Conservation (phyloP, 2,113 vertebrate genomes). For the Pontoporia blainvillei region DNA sequence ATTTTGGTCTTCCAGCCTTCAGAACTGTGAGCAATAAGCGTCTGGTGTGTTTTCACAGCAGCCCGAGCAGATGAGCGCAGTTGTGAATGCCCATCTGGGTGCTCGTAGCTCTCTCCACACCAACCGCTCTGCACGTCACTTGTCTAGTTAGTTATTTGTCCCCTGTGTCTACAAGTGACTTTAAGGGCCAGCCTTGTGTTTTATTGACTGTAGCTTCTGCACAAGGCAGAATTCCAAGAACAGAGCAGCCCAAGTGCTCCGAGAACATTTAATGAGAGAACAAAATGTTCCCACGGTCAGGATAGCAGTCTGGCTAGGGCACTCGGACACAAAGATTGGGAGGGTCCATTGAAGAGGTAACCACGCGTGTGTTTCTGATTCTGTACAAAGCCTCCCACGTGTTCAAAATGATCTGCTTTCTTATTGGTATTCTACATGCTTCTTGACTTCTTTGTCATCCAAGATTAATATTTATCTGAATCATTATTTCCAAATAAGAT, state of each 20-base stretch:
- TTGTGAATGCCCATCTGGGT: fast-evolving
- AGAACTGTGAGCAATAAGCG: fast-evolving
- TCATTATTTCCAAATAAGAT: constrained; percentile 59
- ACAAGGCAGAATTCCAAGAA: not conserved
- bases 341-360: fast-evolving
- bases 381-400: fast-evolving
- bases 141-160: fast-evolving
- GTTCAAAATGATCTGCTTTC: not conserved
- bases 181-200: fast-evolving
- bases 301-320: fast-evolving
- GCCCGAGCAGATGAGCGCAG: fast-evolving
- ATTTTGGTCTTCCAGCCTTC: not conserved
- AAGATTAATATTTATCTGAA: constrained; percentile 52
- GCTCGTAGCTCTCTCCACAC: fast-evolving
- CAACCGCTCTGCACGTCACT: fast-evolving
- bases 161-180: fast-evolving
- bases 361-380: fast-evolving
- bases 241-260: not conserved
- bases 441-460: not conserved
- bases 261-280: fast-evolving
- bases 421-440: not conserved
- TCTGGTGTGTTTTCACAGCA: fast-evolving
- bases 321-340: fast-evolving
- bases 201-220: fast-evolving
- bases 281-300: fast-evolving